Conservation (phyloP, 2,888 invertebrate species). For the Ormyrus thymus region DNA sequence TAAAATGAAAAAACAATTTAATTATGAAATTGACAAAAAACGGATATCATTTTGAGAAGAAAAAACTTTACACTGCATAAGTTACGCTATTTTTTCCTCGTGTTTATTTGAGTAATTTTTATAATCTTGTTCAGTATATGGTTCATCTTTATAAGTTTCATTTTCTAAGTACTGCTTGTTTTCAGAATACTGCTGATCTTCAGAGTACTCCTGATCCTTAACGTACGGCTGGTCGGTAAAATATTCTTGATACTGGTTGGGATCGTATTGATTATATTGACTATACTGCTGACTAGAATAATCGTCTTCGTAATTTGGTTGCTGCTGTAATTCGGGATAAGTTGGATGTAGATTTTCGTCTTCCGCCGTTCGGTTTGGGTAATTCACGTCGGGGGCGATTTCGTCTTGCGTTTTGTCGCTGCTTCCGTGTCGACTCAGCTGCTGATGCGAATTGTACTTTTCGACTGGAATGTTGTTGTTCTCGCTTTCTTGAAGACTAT, state of each 20-base stretch:
- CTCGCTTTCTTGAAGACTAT: slow-evolving; percentile 7
- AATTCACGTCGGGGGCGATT: slow-evolving; percentile 24
- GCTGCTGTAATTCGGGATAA: slow-evolving; percentile 52
- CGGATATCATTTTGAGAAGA: no score
- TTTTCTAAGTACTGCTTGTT: slow-evolving; percentile 49
- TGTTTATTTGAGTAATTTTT: slow-evolving; percentile 2
- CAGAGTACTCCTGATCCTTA: slow-evolving; percentile 51
- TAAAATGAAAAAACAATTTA: neutral
- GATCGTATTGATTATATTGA: slow-evolving; percentile 65
- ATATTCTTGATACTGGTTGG: slow-evolving; percentile 61
- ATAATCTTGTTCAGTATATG: slow-evolving; percentile 23
- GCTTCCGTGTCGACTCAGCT: slow-evolving; percentile 19
- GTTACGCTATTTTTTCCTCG: slow-evolving; percentile 27
- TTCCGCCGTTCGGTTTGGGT: neutral
- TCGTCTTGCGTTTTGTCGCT: slow-evolving; percentile 38
- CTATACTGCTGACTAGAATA: slow-evolving; percentile 61
- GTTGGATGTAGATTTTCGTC: slow-evolving; percentile 34
- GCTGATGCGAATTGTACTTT: neutral
- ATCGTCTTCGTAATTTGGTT: slow-evolving; percentile 58
- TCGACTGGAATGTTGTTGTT: neutral
- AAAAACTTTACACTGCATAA: no score
- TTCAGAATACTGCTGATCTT: slow-evolving; percentile 53
- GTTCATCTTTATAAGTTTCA: slow-evolving; percentile 24
- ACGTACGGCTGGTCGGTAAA: slow-evolving; percentile 41
- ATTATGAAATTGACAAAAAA: neutral